Evolutionary conservation across 2,888 invertebrate species (phyloP).

Genomic region (Cantharis rustica): DNA sequence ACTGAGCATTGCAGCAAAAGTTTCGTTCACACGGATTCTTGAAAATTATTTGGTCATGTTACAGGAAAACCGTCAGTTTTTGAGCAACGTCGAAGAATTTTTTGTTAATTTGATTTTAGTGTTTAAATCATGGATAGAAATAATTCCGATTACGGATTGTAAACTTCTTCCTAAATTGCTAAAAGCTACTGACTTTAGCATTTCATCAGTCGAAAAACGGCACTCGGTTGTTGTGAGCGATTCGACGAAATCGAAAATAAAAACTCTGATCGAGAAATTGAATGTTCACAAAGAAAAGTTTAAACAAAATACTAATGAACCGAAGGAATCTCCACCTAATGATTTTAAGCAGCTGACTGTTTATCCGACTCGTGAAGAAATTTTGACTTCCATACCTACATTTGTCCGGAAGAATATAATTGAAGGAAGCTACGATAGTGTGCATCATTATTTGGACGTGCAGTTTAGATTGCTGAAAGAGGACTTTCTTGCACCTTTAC

Average conservation of each 20-base stretch:
- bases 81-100: slow-evolving; percentile 38
- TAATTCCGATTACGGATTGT: slow-evolving; percentile 43
- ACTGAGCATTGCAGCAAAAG: slow-evolving; percentile 30
- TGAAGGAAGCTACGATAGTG: slow-evolving; percentile 65
- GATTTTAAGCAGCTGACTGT: slow-evolving; percentile 62
- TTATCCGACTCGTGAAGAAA: slow-evolving; percentile 41
- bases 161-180: slow-evolving; percentile 45
- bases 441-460: slow-evolving; percentile 77
- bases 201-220: slow-evolving; percentile 35
- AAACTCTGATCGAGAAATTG: slow-evolving; percentile 46
- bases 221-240: slow-evolving; percentile 31
- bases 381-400: slow-evolving; percentile 36
- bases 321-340: slow-evolving; percentile 56
- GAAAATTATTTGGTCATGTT: slow-evolving; percentile 34
- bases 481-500: slow-evolving; percentile 76
- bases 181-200: slow-evolving; percentile 35
- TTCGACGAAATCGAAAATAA: slow-evolving; percentile 52
- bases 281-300: slow-evolving; percentile 40
- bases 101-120: slow-evolving; percentile 38
- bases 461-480: slow-evolving; percentile 78
- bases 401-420: slow-evolving; percentile 65
- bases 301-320: slow-evolving; percentile 37
- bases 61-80: slow-evolving; percentile 31
- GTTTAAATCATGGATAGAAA: slow-evolving; percentile 50
- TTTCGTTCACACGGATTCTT: slow-evolving; percentile 36